Base-by-base conservation (phyloP, 1,140 invertebrate species). In the Apis cerana region DNA sequence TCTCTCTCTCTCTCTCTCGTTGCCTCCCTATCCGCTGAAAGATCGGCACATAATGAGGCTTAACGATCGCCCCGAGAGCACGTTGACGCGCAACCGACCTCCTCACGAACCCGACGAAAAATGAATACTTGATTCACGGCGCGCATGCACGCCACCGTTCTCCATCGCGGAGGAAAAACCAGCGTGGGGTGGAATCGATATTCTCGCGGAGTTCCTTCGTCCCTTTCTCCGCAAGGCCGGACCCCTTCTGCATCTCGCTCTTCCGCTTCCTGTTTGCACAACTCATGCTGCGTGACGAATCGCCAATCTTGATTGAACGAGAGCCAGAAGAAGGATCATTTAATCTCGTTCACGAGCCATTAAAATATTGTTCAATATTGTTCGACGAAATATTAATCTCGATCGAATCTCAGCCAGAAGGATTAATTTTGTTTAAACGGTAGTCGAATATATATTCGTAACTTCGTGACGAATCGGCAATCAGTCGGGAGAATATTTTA, bases 41-140 rank as follows among this genome's bases (percentile, higher is more conserved):
- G 90, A 91, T 89, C 87, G 88, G 88, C 85, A 85, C 83, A 90
- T 91, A 92, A 92, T 91, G 91, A 92, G 87, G 88, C 88, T 91
- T 90, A 92, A 92, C 90, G 91, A 92, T 91, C 89, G 85, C 72
- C 87, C 72, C 85, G 78, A 87, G 82, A 89, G 88, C 80, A 83
- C 85, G 91, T 91, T 91, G 90, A 92, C 89, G 90, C 89, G 85
- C 85, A 80, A 23, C 21, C 79, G 59, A 79, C 84, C 70, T 86
- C 80, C 86, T 88, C 81, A 62, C 71, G 78, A 84, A 82, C 75
- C 86, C 64, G 85, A 85, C 89, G 89, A 92, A 91, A 92, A 92
- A 92, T 91, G 89, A 91, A 88, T 89, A 89, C 87, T 87, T 91
- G 91, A 91, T 91, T 89, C 91, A 92, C 90, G 91, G 89, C 88